Percentiles rank a stretch among this genome's conserved stretches.
phyloP scores from a whole-genome alignment of 2,888 invertebrate species.

The Stenoptilia bipunctidactyla region DNA sequence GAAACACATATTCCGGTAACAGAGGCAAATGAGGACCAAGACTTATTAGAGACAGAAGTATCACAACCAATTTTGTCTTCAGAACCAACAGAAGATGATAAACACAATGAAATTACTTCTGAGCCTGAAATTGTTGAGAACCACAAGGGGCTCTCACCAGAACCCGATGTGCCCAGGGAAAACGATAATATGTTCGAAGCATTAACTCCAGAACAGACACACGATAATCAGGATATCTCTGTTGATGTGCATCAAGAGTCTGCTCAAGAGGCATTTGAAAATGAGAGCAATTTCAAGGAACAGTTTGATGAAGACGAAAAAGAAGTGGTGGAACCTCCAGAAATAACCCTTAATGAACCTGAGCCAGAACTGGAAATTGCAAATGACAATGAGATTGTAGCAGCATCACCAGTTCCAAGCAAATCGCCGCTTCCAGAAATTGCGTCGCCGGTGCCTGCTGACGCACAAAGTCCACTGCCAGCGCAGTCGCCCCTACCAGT shows the following conservation, averaged over 20 bases:
- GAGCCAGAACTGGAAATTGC: conserved; percentile 4
- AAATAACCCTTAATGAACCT: conserved; percentile 14
- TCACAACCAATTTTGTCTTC: conserved; percentile 1
- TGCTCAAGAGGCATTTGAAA: conserved; percentile 8
- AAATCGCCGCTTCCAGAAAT: background rate
- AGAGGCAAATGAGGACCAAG: background rate
- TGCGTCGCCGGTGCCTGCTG: conserved; percentile 7
- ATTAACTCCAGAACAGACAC: conserved; percentile 22
- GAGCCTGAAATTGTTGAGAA: conserved; percentile 4
- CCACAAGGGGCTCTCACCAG: conserved; percentile 13
- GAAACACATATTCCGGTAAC: conserved; percentile 21
- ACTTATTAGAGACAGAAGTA: background rate
- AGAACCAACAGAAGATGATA: conserved; percentile 11
- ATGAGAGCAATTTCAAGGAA: conserved; percentile 8
- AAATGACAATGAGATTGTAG: background rate
- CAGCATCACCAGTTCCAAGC: background rate
- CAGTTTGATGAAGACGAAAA: conserved; percentile 8
- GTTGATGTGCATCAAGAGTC: conserved; percentile 27
- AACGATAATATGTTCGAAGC: conserved; percentile 2
- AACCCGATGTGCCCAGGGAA: conserved; percentile 14
- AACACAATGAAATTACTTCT: conserved; percentile 20
- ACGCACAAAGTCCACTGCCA: conserved; percentile 3
- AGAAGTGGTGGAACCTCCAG: conserved; percentile 5
- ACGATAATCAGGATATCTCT: conserved; percentile 21
- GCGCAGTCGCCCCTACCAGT: conserved; percentile 11